Base-by-base conservation (phyloP, 2,888 invertebrate species). In the Nomada fucata region DNA sequence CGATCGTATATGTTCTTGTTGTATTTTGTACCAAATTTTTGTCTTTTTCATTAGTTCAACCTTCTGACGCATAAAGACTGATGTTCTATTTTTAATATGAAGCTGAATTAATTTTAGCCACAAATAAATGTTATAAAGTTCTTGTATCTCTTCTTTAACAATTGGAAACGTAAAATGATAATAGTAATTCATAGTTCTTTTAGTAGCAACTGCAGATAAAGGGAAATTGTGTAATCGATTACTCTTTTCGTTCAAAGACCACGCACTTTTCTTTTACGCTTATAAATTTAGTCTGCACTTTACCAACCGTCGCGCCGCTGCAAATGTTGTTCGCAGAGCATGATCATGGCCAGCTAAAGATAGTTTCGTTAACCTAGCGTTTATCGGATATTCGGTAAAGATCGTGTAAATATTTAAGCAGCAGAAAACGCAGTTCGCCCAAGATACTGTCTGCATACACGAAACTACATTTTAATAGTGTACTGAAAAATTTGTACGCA, bases 281-380 rank as follows among this genome's bases (percentile, higher is more conserved):
- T 7, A n/a, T 50, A 36, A 52, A 36, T 52, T n/a, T 52, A 36
- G 52, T 15, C n/a, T 3, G 36, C 15, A 36, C 4, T 53, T 36
- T 52, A 67, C 20, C 9, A 29, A 53, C 36, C 9, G 36, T 67
- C 15, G 15, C 29, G 13, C 20, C 29, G 47, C 47, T 47, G 47
- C 47, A 47, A 47, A 65, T 52, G 29, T 52, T 65, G 50, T 52
- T 65, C 29, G n/a, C n/a, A 29, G 15, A 53, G 13, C 36, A 53
- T 20, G 52, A 67, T 13, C 4, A 53, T 20, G 20, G 15, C 36
- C 20, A 36, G 36, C 10, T 20, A n/a, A 67, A 53, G 20, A 67
- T 67, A 53, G 29, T 53, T 36, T 36, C 11, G n/a, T 53, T 20
- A 53, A 7, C 18, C n/a, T 7, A n/a, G 7, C 36, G 29, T 60